phyloP scores from a whole-genome alignment of 2,113 vertebrate species.

The Casuarius casuarius region DNA sequence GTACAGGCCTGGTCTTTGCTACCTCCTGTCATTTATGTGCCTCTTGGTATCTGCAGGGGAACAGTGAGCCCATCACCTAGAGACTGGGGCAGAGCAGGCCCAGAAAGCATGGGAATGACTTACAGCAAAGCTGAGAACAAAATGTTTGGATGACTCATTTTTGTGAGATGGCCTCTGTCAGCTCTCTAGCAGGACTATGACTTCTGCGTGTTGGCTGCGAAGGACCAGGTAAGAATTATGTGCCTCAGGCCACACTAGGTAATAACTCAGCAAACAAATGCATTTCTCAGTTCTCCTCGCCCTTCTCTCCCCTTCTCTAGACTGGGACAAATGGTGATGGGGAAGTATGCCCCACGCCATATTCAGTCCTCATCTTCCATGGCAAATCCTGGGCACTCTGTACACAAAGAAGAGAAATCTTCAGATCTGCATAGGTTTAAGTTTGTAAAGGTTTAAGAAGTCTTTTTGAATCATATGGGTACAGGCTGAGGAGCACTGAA shows the following conservation, averaged over 20 bases:
- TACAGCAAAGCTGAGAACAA: not conserved
- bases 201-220: not conserved
- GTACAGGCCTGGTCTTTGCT: not conserved
- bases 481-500: not conserved
- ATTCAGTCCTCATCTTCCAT: rapidly evolving
- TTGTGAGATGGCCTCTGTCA: not conserved
- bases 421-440: no score
- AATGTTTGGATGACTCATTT: not conserved
- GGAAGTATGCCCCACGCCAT: not conserved
- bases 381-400: not conserved
- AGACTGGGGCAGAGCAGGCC: not conserved
- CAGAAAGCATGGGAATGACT: no score
- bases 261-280: not conserved
- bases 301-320: not conserved
- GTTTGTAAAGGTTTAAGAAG: not conserved
- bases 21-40: not conserved
- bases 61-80: not conserved
- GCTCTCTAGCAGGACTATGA: not conserved
- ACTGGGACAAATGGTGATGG: not conserved
- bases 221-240: not conserved
- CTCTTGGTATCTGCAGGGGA: not conserved
- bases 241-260: no score
- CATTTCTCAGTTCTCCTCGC: not conserved
- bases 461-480: not conserved
- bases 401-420: not conserved